Evolutionary conservation across 2,113 vertebrate genomes (phyloP).

Genomic region (Todiramphus saurophagus): DNA sequence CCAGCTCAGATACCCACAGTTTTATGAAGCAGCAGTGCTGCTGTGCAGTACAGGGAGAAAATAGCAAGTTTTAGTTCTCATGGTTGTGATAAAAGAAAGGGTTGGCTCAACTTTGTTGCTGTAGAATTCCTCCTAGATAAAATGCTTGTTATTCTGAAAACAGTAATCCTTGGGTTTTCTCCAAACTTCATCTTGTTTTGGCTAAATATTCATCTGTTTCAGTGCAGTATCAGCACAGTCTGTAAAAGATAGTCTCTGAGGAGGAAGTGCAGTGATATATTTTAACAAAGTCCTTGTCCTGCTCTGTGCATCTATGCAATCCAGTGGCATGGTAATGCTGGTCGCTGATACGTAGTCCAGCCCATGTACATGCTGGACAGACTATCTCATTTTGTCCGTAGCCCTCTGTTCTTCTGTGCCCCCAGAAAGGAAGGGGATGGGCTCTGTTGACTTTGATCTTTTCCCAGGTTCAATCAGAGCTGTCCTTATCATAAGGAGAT

Average conservation of each 20-base stretch:
- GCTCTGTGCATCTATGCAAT: background rate
- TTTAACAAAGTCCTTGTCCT: background rate
- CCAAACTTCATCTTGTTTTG: background rate
- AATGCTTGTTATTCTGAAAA: background rate
- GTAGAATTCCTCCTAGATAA: background rate
- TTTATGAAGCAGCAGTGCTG: background rate
- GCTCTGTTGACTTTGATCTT: rapidly evolving
- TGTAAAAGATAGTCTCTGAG: background rate
- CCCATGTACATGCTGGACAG: background rate
- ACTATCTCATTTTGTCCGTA: background rate
- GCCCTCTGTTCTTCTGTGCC: background rate
- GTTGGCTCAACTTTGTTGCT: background rate
- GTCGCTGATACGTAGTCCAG: rapidly evolving
- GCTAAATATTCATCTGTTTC: background rate
- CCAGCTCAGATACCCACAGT: background rate
- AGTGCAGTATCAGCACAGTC: background rate
- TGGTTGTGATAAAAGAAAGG: background rate
- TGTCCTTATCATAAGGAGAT: background rate
- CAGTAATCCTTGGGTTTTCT: background rate
- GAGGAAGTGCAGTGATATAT: background rate
- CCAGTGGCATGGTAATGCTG: background rate
- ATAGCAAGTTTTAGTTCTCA: background rate
- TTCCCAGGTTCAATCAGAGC: background rate
- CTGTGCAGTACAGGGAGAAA: background rate
- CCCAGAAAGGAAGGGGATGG: background rate